Evolutionary conservation across 1,140 invertebrate species (phyloP).

Genomic region (Eubasilissa regina): DNA sequence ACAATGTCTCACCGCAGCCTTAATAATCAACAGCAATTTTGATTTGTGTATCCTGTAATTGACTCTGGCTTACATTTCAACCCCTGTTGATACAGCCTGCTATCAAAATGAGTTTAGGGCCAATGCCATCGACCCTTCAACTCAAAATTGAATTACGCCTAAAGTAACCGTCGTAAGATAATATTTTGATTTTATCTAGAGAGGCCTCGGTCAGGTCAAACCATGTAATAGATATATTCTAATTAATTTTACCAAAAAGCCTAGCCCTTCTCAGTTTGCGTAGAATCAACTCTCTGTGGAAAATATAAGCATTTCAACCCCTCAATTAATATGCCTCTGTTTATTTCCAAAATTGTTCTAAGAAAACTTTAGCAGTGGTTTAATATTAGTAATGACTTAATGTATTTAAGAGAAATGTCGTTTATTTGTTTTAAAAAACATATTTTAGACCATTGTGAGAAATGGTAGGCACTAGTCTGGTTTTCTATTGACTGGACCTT

Average conservation of each 20-base stretch:
- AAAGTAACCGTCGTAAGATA: conserved; percentile 26
- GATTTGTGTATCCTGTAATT: conserved; percentile 34
- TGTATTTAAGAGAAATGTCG: too few species aligned
- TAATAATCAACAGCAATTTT: conserved; percentile 35
- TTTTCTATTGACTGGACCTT: too few species aligned
- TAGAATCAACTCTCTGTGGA: background rate
- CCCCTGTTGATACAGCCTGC: conserved; percentile 16
- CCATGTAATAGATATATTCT: conserved; percentile 36
- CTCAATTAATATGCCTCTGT: too few species aligned
- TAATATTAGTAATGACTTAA: too few species aligned
- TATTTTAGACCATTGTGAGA: too few species aligned
- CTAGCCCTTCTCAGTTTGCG: conserved; percentile 20
- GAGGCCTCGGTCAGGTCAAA: conserved; percentile 1
- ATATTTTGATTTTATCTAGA: conserved; percentile 44
- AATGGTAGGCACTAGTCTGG: too few species aligned
- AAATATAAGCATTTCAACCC: background rate
- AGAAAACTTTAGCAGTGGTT: too few species aligned
- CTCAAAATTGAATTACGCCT: conserved; percentile 31
- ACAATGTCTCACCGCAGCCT: conserved; percentile 1
- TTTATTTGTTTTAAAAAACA: too few species aligned
- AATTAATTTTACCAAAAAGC: conserved; percentile 24
- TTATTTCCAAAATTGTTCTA: too few species aligned
- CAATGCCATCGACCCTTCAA: conserved; percentile 14
- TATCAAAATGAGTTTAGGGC: conserved; percentile 35
- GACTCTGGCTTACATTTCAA: conserved; percentile 37